A percentile compares a stretch with the other conserved stretches of the same genome.
Evolutionary conservation across 2,888 invertebrate species (phyloP).

Genomic region (Protula sp.): DNA sequence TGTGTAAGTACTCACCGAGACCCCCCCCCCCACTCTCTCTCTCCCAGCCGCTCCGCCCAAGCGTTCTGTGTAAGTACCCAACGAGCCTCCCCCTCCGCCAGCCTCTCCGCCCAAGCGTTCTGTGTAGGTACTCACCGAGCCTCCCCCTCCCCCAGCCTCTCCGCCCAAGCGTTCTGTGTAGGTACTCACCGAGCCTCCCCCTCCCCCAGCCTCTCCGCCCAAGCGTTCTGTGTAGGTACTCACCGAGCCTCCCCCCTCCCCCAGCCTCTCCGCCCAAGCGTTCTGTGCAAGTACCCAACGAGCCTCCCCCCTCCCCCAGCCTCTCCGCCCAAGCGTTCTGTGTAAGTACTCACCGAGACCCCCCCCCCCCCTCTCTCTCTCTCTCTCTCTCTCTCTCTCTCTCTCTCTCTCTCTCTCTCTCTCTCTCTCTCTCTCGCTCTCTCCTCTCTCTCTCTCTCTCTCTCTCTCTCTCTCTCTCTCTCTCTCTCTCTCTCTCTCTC

Average conservation of each 20-base stretch:
- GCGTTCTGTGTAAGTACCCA: constrained; percentile 13
- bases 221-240: background rate
- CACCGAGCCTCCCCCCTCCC: background rate
- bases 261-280: too few species aligned
- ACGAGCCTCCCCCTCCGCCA: constrained; percentile 6
- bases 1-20: background rate
- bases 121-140: background rate
- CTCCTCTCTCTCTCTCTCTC: background rate
- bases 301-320: constrained; percentile 6
- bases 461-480: background rate
- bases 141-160: background rate
- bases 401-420: background rate
- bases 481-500: too few species aligned
- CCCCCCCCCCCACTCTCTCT: background rate
- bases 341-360: background rate
- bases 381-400: too few species aligned
- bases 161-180: constrained; percentile 17
- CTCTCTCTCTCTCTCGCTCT: too few species aligned
- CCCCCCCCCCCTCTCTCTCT: background rate
- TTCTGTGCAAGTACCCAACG: constrained; percentile 9
- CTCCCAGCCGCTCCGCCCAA: too few species aligned
- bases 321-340: background rate
- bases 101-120: background rate
- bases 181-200: too few species aligned
- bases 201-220: constrained; percentile 10